Percentiles rank a stretch among this genome's conserved stretches.
Evolutionary conservation across 2,797 vertebrate species (phyloP).

Genomic region (Thaleichthys pacificus): DNA sequence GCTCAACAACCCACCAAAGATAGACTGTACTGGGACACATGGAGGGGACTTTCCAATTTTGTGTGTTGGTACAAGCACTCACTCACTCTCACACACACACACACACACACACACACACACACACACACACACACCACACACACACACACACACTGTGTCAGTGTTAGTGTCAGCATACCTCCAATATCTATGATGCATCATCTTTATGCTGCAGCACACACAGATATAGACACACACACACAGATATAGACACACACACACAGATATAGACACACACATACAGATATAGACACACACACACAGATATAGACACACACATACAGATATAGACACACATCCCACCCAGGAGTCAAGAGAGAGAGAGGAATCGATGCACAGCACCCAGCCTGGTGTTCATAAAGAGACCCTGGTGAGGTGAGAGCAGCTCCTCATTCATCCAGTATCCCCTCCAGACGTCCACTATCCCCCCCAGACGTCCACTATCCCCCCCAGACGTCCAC

Average conservation of each 20-base stretch:
- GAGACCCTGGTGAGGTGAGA: slow-evolving; percentile 21
- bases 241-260: background rate
- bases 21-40: slow-evolving; percentile 23
- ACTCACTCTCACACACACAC: background rate
- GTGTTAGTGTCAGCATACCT: too few relatives aligned
- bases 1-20: slow-evolving; percentile 33
- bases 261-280: background rate
- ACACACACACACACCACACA: too few relatives aligned
- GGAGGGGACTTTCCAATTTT: slow-evolving; percentile 29
- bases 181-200: too few relatives aligned
- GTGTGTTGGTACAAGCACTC: too few relatives aligned
- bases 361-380: slow-evolving; percentile 30
- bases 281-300: background rate
- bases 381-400: slow-evolving; percentile 32
- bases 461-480: too few relatives aligned
- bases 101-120: background rate
- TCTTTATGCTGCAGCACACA: too few relatives aligned
- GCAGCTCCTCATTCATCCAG: slow-evolving; percentile 38
- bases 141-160: slow-evolving; percentile 1
- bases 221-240: too few relatives aligned
- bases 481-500: too few relatives aligned
- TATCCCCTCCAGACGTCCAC: background rate
- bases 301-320: background rate
- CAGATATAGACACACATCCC: slow-evolving; percentile 2
- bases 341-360: slow-evolving; percentile 17